A percentile compares a stretch with the other conserved stretches of the same genome.
These are phyloP conservation scores for Crocidura indochinensis DNA, from an alignment of 2,797 vertebrate genomes.

Conservation along the genomic window DNA sequence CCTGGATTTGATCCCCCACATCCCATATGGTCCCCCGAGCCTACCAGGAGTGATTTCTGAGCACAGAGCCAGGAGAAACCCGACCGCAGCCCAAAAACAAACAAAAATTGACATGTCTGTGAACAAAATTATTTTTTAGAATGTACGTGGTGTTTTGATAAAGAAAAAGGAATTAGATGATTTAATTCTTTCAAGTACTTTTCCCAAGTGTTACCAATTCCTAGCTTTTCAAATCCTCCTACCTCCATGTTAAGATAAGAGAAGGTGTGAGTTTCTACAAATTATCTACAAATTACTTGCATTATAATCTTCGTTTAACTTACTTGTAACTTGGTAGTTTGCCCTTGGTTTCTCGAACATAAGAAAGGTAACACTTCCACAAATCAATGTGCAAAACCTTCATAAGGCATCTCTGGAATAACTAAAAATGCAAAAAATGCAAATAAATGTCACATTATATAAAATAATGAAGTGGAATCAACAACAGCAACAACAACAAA, in stretches of 20 bases:
- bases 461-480: no score
- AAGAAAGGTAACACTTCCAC: constrained; percentile 99
- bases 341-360: constrained; percentile 99
- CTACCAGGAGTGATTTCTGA: no score
- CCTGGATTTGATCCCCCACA: no score
- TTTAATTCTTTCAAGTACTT: background rate
- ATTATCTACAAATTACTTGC: constrained; percentile 9
- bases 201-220: constrained; percentile 53
- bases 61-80: no score
- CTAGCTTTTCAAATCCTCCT: constrained; percentile 48
- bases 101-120: background rate
- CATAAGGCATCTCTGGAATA: constrained; percentile 99
- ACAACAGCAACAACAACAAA: constrained; percentile 33
- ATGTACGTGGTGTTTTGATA: constrained; percentile 22
- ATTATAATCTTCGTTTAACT: constrained; percentile 86
- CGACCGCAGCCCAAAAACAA: no score
- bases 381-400: constrained; percentile 99
- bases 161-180: background rate
- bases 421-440: constrained; percentile 91
- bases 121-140: constrained; percentile 5
- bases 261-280: background rate
- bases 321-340: constrained; percentile 99
- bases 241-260: constrained; percentile 54
- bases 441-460: constrained; percentile 52
- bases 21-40: no score